Evolutionary conservation across 2,888 invertebrate genomes (phyloP).

Genomic region (Ernsta delagoae): DNA sequence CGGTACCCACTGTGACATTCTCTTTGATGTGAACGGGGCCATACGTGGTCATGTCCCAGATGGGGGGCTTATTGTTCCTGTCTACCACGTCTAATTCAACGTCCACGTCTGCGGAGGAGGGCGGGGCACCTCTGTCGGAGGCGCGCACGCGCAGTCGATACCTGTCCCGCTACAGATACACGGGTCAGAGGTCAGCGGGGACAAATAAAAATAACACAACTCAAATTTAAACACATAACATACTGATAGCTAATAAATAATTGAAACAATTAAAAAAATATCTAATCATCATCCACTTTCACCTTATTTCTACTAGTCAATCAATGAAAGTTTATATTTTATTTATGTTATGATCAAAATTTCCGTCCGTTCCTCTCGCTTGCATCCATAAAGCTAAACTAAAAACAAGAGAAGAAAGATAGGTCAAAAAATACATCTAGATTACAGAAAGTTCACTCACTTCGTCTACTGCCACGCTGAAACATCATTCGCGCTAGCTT

Average conservation of each 20-base stretch:
- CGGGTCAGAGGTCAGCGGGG: constrained; percentile 89
- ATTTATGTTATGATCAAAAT: constrained; percentile 45
- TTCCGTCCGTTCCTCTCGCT: constrained; percentile 66
- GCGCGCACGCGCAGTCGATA: constrained; percentile 98
- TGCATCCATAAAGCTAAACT: constrained; percentile 77
- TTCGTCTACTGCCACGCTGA: constrained; percentile 65
- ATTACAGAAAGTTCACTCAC: constrained; percentile 63
- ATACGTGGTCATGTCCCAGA: constrained; percentile 97
- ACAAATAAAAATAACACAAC: constrained; percentile 86
- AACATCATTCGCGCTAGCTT: constrained; percentile 70
- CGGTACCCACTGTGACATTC: constrained; percentile 99
- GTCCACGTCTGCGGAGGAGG: constrained; percentile 97
- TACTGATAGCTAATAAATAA: constrained; percentile 81
- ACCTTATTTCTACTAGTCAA: constrained; percentile 57
- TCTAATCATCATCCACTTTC: constrained; percentile 67
- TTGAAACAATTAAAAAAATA: constrained; percentile 71
- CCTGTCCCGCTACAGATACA: constrained; percentile 96
- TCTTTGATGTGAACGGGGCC: constrained; percentile 99
- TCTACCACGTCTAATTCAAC: constrained; percentile 99
- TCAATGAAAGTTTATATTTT: constrained; percentile 31
- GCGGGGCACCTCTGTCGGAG: constrained; percentile 96
- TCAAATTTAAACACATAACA: constrained; percentile 81
- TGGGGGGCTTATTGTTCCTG: constrained; percentile 99
- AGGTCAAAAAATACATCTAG: constrained; percentile 54
- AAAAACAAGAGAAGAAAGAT: constrained; percentile 68